These are phyloP conservation scores for Ellobius talpinus DNA, from an alignment of 2,113 vertebrate genomes.

Conservation along the genomic window DNA sequence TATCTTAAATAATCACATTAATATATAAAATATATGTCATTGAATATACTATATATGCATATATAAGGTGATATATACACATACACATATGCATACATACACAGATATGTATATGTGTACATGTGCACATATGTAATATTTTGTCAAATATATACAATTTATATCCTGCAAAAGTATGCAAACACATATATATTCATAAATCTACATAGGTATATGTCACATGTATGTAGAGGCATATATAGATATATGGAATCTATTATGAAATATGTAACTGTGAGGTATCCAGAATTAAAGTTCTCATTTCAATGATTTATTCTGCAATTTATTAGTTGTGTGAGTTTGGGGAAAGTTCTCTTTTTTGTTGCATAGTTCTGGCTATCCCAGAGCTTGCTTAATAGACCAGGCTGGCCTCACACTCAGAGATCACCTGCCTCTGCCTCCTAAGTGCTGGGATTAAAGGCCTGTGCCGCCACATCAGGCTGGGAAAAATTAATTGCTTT, in stretches of 20 bases:
- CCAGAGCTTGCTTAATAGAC: not conserved
- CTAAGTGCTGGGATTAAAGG: not conserved
- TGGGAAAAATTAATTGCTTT: not conserved
- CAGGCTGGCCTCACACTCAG: not conserved
- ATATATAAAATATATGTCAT: not conserved
- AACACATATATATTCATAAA: not conserved
- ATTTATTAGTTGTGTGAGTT: not conserved
- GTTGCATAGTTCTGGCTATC: not conserved
- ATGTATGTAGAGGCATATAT: not conserved
- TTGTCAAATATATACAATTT: not conserved
- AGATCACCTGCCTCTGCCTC: not conserved
- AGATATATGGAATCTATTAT: not conserved
- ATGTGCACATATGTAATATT: not conserved
- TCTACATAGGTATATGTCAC: not conserved
- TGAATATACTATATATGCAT: not conserved
- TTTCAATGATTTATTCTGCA: not conserved
- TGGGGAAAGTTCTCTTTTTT: not conserved
- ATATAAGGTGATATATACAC: not conserved
- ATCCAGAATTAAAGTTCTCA: slow-evolving; percentile 12
- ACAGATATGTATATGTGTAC: not conserved
- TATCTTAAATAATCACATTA: not conserved
- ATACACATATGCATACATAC: not conserved
- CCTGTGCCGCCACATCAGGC: not conserved
- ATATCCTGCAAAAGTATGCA: not conserved
- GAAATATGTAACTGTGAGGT: not conserved